Evolutionary conservation across 2,113 vertebrate genomes (phyloP).

Genomic region (Cyanoramphus novaezelandiae): DNA sequence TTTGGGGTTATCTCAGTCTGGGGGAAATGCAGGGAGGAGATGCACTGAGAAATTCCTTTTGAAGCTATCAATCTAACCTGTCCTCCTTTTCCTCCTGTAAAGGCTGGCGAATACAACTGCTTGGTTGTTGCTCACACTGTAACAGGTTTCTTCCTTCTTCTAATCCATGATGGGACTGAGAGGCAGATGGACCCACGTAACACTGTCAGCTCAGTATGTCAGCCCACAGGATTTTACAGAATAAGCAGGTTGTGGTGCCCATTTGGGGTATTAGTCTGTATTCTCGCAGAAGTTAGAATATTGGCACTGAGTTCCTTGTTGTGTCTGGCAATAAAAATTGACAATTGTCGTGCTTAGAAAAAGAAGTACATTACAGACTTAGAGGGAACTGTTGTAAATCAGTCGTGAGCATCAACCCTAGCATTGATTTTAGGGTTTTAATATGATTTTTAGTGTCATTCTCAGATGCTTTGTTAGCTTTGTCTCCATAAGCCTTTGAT

Average conservation of each 20-base stretch:
- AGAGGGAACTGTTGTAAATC: neutral
- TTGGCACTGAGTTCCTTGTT: neutral
- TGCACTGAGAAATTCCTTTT: neutral
- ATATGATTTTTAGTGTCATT: neutral
- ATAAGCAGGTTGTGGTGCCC: neutral
- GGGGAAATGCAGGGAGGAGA: neutral
- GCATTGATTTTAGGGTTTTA: neutral
- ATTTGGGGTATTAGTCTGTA: neutral
- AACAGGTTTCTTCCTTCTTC: neutral
- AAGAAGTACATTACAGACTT: neutral
- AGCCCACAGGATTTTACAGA: neutral
- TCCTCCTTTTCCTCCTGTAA: neutral
- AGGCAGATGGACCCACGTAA: neutral
- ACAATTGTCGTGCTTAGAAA: neutral
- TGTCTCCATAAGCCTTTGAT: neutral
- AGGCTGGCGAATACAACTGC: neutral
- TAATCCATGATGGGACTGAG: rapidly evolving
- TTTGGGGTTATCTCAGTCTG: neutral
- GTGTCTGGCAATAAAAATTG: neutral
- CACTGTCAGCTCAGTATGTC: neutral
- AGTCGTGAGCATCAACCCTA: neutral
- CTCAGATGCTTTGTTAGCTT: neutral
- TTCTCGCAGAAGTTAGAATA: neutral
- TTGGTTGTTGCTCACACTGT: neutral
- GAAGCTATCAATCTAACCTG: neutral